A percentile compares a stretch with the other conserved stretches of the same genome.
Conservation (phyloP, 2,888 invertebrate species). For the Eupelmus urozonus region DNA sequence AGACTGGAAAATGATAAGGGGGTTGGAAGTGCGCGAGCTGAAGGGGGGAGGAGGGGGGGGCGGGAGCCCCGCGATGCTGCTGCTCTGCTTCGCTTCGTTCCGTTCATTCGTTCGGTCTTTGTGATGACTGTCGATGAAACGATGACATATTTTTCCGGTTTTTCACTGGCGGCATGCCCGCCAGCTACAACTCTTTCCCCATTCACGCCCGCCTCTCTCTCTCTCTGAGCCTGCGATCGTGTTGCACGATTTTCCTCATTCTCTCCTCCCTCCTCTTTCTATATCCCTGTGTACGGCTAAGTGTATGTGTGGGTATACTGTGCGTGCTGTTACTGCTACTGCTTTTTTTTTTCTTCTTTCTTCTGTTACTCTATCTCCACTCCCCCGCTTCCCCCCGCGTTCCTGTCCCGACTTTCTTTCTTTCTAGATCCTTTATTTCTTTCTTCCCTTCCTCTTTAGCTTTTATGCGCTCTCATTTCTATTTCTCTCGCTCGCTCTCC, state of each 20-base stretch:
- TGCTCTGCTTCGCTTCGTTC: constrained; percentile 55
- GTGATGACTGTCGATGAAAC: constrained; percentile 78
- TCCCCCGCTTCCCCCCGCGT: constrained; percentile 33
- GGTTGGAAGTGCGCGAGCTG: constrained; percentile 33
- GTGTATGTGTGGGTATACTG: too few relatives aligned
- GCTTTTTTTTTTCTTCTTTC: constrained; percentile 24
- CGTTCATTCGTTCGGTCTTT: constrained; percentile 73
- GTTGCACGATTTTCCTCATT: constrained; percentile 20
- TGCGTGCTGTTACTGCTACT: neutral
- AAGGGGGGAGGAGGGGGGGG: constrained; percentile 40
- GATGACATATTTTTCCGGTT: constrained; percentile 78
- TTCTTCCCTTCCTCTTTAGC: constrained; percentile 28
- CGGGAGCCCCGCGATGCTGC: constrained; percentile 39
- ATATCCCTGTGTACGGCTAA: too few relatives aligned
- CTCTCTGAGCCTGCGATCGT: constrained; percentile 36
- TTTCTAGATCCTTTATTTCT: constrained; percentile 48
- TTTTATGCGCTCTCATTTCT: constrained; percentile 32
- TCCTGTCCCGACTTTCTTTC: constrained; percentile 18
- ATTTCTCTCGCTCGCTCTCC: neutral
- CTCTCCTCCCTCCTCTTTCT: constrained; percentile 23
- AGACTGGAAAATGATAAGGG: constrained; percentile 47
- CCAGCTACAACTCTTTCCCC: constrained; percentile 34
- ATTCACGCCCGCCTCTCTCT: constrained; percentile 39
- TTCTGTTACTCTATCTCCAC: constrained; percentile 11
- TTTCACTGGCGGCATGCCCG: constrained; percentile 63